A percentile compares a stretch with the other conserved stretches of the same genome.
Evolutionary conservation across 2,797 vertebrate genomes (phyloP).

Genomic region (Siniperca obscura): DNA sequence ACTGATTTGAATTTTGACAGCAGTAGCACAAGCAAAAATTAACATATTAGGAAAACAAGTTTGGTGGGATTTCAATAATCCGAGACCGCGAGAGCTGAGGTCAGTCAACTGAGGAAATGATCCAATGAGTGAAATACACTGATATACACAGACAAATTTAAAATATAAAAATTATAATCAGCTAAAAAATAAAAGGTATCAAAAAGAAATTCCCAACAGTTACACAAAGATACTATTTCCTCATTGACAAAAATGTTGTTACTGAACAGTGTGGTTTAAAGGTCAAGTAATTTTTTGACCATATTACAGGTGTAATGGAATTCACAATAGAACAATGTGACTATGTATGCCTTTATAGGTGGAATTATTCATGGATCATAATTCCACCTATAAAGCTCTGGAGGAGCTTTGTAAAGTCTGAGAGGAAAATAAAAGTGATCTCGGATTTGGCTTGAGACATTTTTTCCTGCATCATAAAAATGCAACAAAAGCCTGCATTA

Average conservation of each 20-base stretch:
- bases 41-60: conserved; percentile 58
- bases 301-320: no score
- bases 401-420: no score
- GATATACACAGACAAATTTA: not conserved
- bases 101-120: conserved; percentile 33
- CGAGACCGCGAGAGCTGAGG: conserved; percentile 14
- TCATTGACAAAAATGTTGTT: not conserved
- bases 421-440: no score
- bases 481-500: not conserved
- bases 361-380: not conserved
- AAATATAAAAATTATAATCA: not conserved
- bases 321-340: no score
- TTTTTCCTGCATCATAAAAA: not conserved
- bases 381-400: not conserved
- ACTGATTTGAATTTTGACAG: conserved; percentile 67
- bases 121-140: conserved; percentile 10
- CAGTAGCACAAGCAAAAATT: conserved; percentile 40
- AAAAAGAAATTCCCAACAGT: no score
- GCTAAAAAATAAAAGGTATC: no score
- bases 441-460: not conserved
- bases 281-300: no score
- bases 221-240: not conserved
- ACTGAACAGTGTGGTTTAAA: no score
- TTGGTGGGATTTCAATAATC: conserved; percentile 42
- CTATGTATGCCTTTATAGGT: no score